Conservation (phyloP, 2,797 vertebrate genomes). For the Rachycentron canadum region DNA sequence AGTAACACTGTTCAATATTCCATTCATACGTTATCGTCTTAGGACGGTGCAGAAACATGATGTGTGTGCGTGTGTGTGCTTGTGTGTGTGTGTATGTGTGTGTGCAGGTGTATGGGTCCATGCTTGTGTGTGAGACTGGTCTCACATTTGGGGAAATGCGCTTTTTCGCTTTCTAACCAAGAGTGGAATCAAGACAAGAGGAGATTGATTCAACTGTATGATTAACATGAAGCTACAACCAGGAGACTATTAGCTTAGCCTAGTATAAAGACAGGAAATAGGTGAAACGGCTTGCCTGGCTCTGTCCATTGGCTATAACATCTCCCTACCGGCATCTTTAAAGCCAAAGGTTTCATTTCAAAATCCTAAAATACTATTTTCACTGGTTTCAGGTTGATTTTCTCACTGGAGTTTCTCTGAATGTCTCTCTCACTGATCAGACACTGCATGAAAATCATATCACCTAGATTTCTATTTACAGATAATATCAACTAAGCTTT, state of each 20-base stretch:
- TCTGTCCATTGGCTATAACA: not conserved
- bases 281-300: not conserved
- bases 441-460: not conserved
- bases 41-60: constrained; percentile 54
- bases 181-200: not conserved
- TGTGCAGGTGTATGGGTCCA: constrained; percentile 12
- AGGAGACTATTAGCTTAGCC: not conserved
- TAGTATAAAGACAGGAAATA: not conserved
- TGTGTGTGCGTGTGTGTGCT: constrained; percentile 19
- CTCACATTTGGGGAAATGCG: not conserved
- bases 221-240: not conserved
- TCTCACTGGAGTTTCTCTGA: not conserved
- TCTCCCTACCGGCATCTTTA: not conserved
- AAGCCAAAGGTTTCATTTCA: not conserved
- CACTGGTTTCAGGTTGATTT: not conserved
- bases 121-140: constrained; percentile 8
- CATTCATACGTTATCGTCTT: constrained; percentile 74
- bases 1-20: constrained; percentile 66
- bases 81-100: not conserved
- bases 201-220: not conserved
- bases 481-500: no score
- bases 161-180: not conserved
- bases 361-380: not conserved
- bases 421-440: not conserved
- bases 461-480: not conserved